Base-by-base conservation (phyloP, 2,113 vertebrate species). In the Rhinoderma darwinii region DNA sequence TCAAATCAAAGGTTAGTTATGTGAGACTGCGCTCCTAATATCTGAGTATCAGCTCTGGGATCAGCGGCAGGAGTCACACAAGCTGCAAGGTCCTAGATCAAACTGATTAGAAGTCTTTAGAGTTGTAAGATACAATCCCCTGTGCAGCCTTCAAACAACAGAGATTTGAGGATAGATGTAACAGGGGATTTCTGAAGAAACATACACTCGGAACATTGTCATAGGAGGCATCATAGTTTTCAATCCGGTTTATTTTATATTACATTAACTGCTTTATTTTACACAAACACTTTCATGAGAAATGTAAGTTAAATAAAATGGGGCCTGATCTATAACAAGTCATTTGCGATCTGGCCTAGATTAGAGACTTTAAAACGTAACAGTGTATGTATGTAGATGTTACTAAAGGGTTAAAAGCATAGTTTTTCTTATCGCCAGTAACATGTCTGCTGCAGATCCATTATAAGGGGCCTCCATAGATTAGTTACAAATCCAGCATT, bases 1-100 rank as follows among this genome's bases (percentile, higher is more conserved):
- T 83, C 61, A 83, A 68, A 83, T 83, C 39, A 70, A 70, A 83
- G 63, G 81, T 83, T 70, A 44, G 61, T 27, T 44, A 66, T 43
- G 37, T 43, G 56, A 83, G 43, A 68, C 27, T 47, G 61, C 37
- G 61, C 61, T 70, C 63, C 32, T 72, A 27, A 43, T 43, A 68
- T 70, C 63, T 32, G n/a, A 20, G 43, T 83, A 83, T 70, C 59
- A 70, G 63, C 81, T 1, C 39, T 32, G 80, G 80, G 80, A 82
- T 66, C 56, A 82, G 41, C 61, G n/a, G n/a, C 56, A 17, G 41
- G 32, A 12, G 30, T 82, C 80, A 32, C 61, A 27, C 81, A 83
- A 51, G 81, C 61, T 18, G 63, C 61, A 27, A 83, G 59, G 56
- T 66, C 56, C 41, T 18, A 82, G 56, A 82, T 82, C 59, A 82